A percentile compares a stretch with the other conserved stretches of the same genome.
phyloP scores from a whole-genome alignment of 2,888 invertebrate genomes.

The Lasioglossum oenotherae region DNA sequence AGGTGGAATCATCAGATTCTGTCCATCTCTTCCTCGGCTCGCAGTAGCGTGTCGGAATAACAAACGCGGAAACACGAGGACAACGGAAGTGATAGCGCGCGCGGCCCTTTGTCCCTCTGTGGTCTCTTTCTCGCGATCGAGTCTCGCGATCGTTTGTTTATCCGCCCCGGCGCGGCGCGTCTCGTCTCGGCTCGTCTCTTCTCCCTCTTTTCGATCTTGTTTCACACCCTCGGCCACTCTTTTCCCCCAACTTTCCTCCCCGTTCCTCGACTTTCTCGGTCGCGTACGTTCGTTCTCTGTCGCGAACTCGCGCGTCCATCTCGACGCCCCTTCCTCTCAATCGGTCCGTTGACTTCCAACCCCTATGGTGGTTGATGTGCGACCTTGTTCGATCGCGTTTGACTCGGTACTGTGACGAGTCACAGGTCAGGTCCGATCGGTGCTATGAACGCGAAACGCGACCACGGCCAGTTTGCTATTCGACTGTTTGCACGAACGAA shows the following conservation, averaged over 20 bases:
- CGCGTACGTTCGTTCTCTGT: background rate
- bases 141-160: conserved; percentile 23
- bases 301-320: background rate
- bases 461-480: conserved; percentile 73
- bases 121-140: conserved; percentile 46
- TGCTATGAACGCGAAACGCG: conserved; percentile 44
- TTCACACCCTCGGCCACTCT: conserved; percentile 23
- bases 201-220: conserved; percentile 23
- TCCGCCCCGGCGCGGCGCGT: conserved; percentile 10
- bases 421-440: background rate
- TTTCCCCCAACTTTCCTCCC: conserved; percentile 4
- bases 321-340: conserved; percentile 9
- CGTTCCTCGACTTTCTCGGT: background rate
- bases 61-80: conserved; percentile 44
- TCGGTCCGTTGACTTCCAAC: background rate
- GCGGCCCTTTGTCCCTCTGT: conserved; percentile 34
- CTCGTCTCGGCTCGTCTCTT: background rate
- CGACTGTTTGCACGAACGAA: conserved; percentile 70
- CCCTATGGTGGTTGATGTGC: conserved; percentile 22
- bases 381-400: conserved; percentile 13
- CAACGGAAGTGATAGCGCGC: conserved; percentile 57
- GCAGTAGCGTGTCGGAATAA: conserved; percentile 58
- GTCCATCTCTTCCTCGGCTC: conserved; percentile 68
- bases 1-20: conserved; percentile 73
- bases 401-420: background rate